These are phyloP conservation scores for Hippocampus guttulatus DNA, from an alignment of 2,113 vertebrate genomes.

Conservation along the genomic window DNA sequence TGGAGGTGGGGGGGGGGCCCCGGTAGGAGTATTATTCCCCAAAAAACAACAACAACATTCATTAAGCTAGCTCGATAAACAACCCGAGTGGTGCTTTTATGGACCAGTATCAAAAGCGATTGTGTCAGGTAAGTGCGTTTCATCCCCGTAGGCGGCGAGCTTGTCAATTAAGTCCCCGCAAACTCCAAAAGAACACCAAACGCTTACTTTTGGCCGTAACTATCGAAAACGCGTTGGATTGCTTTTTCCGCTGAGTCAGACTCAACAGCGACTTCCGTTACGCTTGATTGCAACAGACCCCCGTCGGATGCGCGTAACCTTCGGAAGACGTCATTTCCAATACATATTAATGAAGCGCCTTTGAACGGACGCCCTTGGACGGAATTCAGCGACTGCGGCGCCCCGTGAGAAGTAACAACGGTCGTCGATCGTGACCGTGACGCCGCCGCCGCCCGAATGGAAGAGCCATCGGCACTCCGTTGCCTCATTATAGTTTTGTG, in stretches of 20 bases:
- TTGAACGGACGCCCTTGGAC: conserved; percentile 72
- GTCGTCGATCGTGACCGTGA: conserved; percentile 58
- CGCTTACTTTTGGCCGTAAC: neutral
- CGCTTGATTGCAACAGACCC: conserved; percentile 31
- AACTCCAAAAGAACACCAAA: neutral
- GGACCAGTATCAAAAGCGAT: neutral
- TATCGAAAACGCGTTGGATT: conserved; percentile 12
- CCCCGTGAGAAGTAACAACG: conserved; percentile 35
- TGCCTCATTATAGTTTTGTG: conserved; percentile 17
- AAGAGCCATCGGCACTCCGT: conserved; percentile 13
- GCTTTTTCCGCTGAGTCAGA: conserved; percentile 22
- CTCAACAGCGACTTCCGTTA: conserved; percentile 9
- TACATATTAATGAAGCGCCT: conserved; percentile 74
- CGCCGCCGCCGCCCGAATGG: conserved; percentile 20
- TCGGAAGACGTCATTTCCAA: conserved; percentile 72
- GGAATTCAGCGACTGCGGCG: conserved; percentile 46
- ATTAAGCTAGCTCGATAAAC: conserved; percentile 11
- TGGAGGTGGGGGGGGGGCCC: neutral
- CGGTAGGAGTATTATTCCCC: conserved; percentile 13
- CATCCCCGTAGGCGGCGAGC: neutral
- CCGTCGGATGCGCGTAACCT: conserved; percentile 47
- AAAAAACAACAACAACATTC: neutral
- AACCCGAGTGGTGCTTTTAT: neutral
- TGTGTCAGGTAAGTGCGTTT: neutral
- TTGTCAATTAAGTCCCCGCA: neutral